Conservation (phyloP, 2,888 invertebrate genomes). For the Acleris emargana region DNA sequence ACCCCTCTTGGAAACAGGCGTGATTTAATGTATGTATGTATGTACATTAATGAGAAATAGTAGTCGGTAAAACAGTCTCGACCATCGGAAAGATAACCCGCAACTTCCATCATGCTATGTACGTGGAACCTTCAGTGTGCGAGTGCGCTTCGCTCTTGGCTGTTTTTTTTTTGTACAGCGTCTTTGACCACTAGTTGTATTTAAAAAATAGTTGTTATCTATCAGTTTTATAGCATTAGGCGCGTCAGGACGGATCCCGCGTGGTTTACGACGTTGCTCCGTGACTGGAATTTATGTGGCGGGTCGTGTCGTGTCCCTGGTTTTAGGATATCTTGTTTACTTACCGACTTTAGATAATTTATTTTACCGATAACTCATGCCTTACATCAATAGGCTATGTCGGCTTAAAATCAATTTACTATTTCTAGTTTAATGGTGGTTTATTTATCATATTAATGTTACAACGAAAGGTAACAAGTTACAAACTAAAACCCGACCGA, state of each 20-base stretch:
- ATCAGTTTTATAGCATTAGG: constrained; percentile 30
- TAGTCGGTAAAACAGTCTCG: too few species aligned
- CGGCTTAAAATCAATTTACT: too few species aligned
- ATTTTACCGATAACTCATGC: constrained; percentile 10
- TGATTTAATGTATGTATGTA: too few species aligned
- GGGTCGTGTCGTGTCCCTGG: constrained; percentile 22
- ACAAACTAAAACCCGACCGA: too few species aligned
- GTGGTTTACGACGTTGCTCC: constrained; percentile 30
- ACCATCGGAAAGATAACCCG: too few species aligned
- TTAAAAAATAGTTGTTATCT: constrained; percentile 25
- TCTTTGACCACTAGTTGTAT: constrained; percentile 30
- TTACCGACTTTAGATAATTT: constrained; percentile 29
- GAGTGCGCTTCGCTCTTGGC: too few species aligned
- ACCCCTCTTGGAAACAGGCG: too few species aligned
- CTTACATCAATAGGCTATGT: constrained; percentile 2
- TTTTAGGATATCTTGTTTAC: constrained; percentile 30
- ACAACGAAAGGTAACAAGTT: too few species aligned
- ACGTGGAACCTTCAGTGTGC: too few species aligned
- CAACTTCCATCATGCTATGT: too few species aligned
- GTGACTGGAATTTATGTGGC: constrained; percentile 35
- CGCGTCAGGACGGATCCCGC: constrained; percentile 21
- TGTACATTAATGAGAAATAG: too few species aligned
- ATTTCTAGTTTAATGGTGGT: background rate
- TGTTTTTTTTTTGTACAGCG: constrained; percentile 7
- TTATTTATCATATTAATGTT: background rate